Base-by-base conservation (phyloP, 1,140 invertebrate genomes). In the Sinonovacula constricta region DNA sequence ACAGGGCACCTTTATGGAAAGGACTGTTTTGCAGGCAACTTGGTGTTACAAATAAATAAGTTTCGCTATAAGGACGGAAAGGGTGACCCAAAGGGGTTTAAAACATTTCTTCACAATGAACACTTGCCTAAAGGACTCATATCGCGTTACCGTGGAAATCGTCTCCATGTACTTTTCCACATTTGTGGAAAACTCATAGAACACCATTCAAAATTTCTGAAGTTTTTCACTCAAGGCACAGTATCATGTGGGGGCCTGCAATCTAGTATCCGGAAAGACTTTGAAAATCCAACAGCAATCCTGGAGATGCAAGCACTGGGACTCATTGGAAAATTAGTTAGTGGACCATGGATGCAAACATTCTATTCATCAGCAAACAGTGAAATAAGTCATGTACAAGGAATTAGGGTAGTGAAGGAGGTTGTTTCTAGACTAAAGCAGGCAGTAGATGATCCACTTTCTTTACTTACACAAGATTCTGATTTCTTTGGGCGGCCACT, bases 1-100 rank as follows among this genome's bases (percentile, higher is more conserved):
- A 71, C 18, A 33, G 69, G 69, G 7, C 14, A 36, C 12, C 31
- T 71, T 24, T 71, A 10, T 60, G 69, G 69, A 3, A 71, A 71
- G 3, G 69, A 71, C 28, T 60, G 53, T 39, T 31, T 71, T 22
- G 69, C 69, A 3, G 69, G 53, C 31, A 71, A 60, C 33, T 34
- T 71, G 7, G 54, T 71, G 1, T 59, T 78, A 49, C 54, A 62
- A 53, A 63, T 81, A 12, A 81, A 81, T 53, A 81, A 78, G 36
- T 33, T 81, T 0, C 31, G 80, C 2, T 71, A 51, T 33, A 81
- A 81, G 53, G 80, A 81, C 34, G 75, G 75, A 3, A 81, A 77
- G 54, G 80, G 75, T 14, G 80, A 81, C 26, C 80, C 79, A 7
- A 33, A 36, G 33, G 80, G 62, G 15, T 81, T 81, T 62, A 53